phyloP scores from a whole-genome alignment of 2,113 vertebrate species.

The Apeltes quadracus region DNA sequence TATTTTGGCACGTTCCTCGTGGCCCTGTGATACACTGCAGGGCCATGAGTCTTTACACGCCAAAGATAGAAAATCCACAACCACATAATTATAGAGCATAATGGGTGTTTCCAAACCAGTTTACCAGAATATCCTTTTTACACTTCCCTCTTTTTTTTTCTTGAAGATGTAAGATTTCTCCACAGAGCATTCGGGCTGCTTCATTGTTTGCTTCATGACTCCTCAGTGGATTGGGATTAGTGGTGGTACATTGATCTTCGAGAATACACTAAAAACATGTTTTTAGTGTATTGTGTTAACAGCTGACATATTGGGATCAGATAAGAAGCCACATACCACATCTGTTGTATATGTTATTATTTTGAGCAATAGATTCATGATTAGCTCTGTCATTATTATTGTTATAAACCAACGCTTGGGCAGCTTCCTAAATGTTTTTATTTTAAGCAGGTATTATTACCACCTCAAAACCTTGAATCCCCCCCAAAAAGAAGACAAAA shows the following conservation, averaged over 20 bases:
- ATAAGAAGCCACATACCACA: background rate
- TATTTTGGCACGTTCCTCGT: conserved; percentile 1
- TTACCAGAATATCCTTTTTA: conserved; percentile 24
- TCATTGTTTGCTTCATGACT: background rate
- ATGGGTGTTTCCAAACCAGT: conserved; percentile 68
- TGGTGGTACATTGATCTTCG: background rate
- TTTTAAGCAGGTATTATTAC: background rate
- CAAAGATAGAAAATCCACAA: conserved; percentile 75
- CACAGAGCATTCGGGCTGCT: conserved; percentile 10
- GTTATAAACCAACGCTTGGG: background rate
- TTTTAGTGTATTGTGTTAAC: background rate
- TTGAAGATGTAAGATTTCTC: background rate
- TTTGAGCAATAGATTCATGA: background rate
- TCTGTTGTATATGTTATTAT: background rate
- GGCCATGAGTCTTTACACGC: conserved; percentile 22
- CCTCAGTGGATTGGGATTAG: background rate
- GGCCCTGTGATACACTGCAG: background rate
- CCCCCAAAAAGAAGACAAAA: background rate
- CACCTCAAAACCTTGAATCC: background rate
- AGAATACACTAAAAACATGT: background rate
- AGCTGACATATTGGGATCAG: background rate
- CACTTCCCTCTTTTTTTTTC: background rate
- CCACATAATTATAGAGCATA: conserved; percentile 72
- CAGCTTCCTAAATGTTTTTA: background rate
- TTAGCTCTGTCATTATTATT: background rate